A percentile compares a stretch with the other conserved stretches of the same genome.
Evolutionary conservation across 2,113 vertebrate species (phyloP).

Genomic region (Peromyscus maniculatus): DNA sequence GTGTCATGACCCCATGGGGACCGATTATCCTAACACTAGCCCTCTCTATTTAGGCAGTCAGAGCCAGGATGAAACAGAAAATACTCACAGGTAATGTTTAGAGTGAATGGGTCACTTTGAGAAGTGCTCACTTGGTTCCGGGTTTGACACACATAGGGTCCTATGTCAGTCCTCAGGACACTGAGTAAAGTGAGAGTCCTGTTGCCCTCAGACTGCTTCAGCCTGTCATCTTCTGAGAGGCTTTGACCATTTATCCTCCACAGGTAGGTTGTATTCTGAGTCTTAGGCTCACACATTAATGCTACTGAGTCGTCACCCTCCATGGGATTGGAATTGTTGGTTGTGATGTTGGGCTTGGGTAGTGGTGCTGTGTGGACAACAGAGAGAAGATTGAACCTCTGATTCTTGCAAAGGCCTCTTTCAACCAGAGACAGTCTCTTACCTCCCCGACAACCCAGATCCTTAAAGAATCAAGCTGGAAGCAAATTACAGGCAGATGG

Average conservation of each 20-base stretch:
- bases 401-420: not conserved
- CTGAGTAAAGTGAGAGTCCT: slow-evolving; percentile 55
- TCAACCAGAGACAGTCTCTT: not conserved
- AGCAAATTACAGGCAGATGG: not conserved
- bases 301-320: slow-evolving; percentile 34
- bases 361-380: slow-evolving; percentile 19
- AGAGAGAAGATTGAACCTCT: slow-evolving; percentile 42
- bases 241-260: slow-evolving; percentile 53
- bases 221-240: not conserved
- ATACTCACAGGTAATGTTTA: slow-evolving; percentile 75
- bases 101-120: slow-evolving; percentile 53
- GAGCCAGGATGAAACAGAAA: not conserved
- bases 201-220: slow-evolving; percentile 37
- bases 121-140: slow-evolving; percentile 11
- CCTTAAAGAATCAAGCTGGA: not conserved
- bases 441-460: not conserved
- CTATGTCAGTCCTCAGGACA: slow-evolving; percentile 36
- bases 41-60: not conserved
- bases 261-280: not conserved
- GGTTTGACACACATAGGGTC: not conserved
- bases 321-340: not conserved
- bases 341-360: slow-evolving; percentile 44
- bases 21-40: not conserved
- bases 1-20: not conserved
- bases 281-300: slow-evolving; percentile 50